Base-by-base conservation (phyloP, 2,113 vertebrate species). In the Elaphurus davidianus region DNA sequence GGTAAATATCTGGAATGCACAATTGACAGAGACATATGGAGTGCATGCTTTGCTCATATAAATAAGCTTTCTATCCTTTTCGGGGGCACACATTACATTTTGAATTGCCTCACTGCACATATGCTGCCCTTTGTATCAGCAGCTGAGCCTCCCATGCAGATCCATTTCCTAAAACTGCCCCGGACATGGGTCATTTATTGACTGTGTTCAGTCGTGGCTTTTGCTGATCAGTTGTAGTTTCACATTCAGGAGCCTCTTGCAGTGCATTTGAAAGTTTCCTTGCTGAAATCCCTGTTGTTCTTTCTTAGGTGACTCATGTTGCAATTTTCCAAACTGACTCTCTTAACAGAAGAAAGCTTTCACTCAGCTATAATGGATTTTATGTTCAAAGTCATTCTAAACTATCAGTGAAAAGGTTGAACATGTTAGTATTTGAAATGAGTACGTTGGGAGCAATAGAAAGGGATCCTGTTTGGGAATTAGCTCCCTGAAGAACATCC, bases 1-100 rank as follows among this genome's bases (percentile, higher is more conserved):
- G 85, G 93, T 95, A 98, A 97, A 95, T 90, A 91, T 96, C 93
- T 95, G 87, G 96, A 97, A 97, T 91, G 62, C 55, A 81, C 78
- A 91, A 95, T 57, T 93, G 95, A 84, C 93, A 96, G 64, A 96
- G 96, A 97, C 87, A 93, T 96, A 92, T 93, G 93, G 87, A 94
- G n/a, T 36, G 7, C 83, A 96, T 43, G 25, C 43, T 94, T 97
- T 90, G 59, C 85, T 97, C 87, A 91, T 96, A 93, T 62, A 83
- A 97, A 98, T 93, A 97, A 98, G 81, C 78, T 60, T 79, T 52
- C 60, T 94, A 0, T 74, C 78, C 84, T 97, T 91, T 96, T 67
- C 0, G 1, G 82, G 79, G 79, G 54, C 52, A 45, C 92, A 79
- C 45, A 33, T 96, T 90, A 90, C 43, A 45, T 87, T 97, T 76